phyloP scores from a whole-genome alignment of 2,797 vertebrate genomes.

The Melanotaenia boesemani region DNA sequence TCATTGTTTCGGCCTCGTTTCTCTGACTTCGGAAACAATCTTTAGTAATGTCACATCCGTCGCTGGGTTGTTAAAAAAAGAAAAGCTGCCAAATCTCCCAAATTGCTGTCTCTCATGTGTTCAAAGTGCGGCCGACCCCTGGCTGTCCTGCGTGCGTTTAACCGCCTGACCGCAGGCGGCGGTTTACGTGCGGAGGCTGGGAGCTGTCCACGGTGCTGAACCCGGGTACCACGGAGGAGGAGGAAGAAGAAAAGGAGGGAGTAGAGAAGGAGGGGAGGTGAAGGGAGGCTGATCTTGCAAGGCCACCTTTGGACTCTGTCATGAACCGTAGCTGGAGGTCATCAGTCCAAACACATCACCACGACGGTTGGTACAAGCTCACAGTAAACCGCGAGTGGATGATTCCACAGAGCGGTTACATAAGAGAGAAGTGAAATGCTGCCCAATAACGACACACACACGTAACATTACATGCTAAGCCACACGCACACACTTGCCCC shows the following conservation, averaged over 20 bases:
- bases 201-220: constrained; percentile 86
- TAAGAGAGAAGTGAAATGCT: constrained; percentile 44
- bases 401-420: constrained; percentile 50
- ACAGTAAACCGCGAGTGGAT: constrained; percentile 21
- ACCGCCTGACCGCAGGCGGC: constrained; percentile 9
- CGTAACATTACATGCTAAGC: constrained; percentile 1
- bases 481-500: not conserved
- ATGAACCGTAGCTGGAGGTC: constrained; percentile 11
- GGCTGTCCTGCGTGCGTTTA: constrained; percentile 25
- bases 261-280: not conserved
- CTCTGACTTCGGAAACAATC: constrained; percentile 37
- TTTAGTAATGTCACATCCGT: constrained; percentile 50
- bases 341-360: not conserved
- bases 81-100: constrained; percentile 1
- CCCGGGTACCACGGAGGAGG: constrained; percentile 40
- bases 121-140: constrained; percentile 28
- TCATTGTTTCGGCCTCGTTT: constrained; percentile 65
- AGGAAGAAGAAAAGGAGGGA: constrained; percentile 13
- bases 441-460: constrained; percentile 15
- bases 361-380: constrained; percentile 3
- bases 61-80: not conserved
- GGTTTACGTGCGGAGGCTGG: constrained; percentile 24
- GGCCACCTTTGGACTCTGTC: constrained; percentile 41
- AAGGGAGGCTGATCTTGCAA: constrained; percentile 27
- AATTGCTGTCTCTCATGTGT: constrained; percentile 41